Percentiles rank a stretch among this genome's conserved stretches.
phyloP scores from a whole-genome alignment of 2,113 vertebrate genomes.

The Pavo muticus region DNA sequence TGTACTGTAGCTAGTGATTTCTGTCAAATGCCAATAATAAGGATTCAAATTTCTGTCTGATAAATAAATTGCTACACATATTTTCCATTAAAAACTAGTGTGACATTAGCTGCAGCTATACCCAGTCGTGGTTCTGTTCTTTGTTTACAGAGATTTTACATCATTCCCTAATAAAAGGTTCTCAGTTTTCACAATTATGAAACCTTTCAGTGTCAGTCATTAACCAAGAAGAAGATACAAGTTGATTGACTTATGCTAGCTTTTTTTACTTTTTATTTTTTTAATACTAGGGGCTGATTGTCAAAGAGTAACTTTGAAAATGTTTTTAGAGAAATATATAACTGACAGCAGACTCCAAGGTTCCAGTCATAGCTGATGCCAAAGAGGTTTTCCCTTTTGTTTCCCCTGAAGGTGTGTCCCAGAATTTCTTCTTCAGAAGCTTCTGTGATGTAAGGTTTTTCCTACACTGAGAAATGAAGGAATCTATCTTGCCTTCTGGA shows the following conservation, averaged over 20 bases:
- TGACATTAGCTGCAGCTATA: background rate
- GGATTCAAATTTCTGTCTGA: background rate
- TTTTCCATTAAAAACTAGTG: slow-evolving; percentile 25
- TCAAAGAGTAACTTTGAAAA: background rate
- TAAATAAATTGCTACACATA: slow-evolving; percentile 28
- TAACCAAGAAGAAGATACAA: background rate
- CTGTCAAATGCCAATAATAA: slow-evolving; percentile 27
- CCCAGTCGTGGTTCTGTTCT: background rate
- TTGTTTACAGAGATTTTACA: slow-evolving; percentile 33
- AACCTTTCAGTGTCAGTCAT: slow-evolving; percentile 49
- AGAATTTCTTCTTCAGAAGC: background rate
- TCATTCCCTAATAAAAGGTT: slow-evolving; percentile 11
- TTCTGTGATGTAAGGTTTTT: background rate
- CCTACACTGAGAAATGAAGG: background rate
- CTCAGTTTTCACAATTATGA: slow-evolving; percentile 19
- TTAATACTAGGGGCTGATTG: background rate
- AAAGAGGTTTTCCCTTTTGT: background rate
- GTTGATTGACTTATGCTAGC: slow-evolving; percentile 7
- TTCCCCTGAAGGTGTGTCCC: background rate
- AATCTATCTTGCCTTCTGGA: background rate
- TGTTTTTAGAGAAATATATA: background rate
- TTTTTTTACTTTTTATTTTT: background rate
- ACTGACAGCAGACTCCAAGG: background rate
- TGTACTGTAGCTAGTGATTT: background rate
- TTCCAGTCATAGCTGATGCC: background rate